These are phyloP conservation scores for Gobio gobio DNA, from an alignment of 2,113 vertebrate genomes.

Conservation along the genomic window DNA sequence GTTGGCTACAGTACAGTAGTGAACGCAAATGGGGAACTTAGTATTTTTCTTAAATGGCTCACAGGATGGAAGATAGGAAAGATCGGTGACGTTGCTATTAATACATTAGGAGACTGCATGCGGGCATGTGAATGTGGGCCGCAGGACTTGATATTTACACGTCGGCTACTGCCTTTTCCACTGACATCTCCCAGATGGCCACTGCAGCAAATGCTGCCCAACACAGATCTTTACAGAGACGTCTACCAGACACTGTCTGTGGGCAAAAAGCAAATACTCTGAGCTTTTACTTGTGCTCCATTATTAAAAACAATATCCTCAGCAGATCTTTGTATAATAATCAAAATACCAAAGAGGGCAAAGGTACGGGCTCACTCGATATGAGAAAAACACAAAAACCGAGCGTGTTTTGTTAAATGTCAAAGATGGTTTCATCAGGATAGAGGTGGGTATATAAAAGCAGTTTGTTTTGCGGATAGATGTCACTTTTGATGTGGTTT, in stretches of 20 bases:
- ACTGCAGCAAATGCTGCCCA: conserved; percentile 44
- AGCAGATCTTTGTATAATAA: conserved; percentile 17
- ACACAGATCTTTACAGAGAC: conserved; percentile 27
- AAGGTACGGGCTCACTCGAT: background rate
- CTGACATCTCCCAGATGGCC: conserved; percentile 49
- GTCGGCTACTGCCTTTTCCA: conserved; percentile 42
- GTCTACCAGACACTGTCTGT: conserved; percentile 9
- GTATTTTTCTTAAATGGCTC: background rate
- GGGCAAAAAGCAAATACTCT: conserved; percentile 43
- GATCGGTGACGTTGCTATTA: conserved; percentile 23
- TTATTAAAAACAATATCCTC: conserved; percentile 49
- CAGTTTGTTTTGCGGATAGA: background rate
- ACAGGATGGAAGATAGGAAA: background rate
- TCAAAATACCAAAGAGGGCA: conserved; percentile 46
- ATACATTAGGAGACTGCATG: background rate
- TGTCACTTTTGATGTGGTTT: conserved; percentile 35
- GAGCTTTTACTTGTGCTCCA: conserved; percentile 36
- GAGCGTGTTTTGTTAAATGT: conserved; percentile 7
- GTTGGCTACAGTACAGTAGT: background rate
- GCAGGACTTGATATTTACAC: conserved; percentile 56
- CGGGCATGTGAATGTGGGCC: conserved; percentile 19
- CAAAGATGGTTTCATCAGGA: conserved; percentile 43
- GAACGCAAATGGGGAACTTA: background rate
- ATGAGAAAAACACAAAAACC: conserved; percentile 20
- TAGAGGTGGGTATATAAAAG: background rate